These are phyloP conservation scores for Thymelicus lineola DNA, from an alignment of 2,888 invertebrate genomes.

Conservation along the genomic window DNA sequence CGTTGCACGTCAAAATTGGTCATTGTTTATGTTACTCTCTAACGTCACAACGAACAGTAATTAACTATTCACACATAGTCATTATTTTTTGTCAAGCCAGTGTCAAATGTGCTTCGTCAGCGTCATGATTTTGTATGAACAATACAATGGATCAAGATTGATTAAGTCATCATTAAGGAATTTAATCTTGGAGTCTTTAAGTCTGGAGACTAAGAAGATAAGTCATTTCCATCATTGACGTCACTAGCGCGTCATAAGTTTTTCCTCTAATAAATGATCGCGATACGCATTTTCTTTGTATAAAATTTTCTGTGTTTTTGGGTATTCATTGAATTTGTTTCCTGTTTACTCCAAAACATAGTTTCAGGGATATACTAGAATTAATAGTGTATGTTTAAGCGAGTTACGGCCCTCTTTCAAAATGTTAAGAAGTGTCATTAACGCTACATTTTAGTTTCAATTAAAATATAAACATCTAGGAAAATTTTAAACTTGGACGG, in stretches of 20 bases:
- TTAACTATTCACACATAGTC: slow-evolving; percentile 37
- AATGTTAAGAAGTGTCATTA: background rate
- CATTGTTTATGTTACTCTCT: slow-evolving; percentile 17
- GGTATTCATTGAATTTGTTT: slow-evolving; percentile 2
- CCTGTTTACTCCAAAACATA: background rate
- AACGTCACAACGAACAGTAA: slow-evolving; percentile 24
- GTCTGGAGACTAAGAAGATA: slow-evolving; percentile 25
- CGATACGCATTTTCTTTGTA: background rate
- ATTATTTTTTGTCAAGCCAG: slow-evolving; percentile 40
- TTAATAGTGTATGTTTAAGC: background rate
- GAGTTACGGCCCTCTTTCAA: background rate
- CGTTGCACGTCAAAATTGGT: slow-evolving; percentile 28
- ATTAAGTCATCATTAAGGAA: slow-evolving; percentile 32
- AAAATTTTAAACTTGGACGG: too few relatives aligned
- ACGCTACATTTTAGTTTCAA: background rate
- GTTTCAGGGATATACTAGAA: too few relatives aligned
- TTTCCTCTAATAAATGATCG: slow-evolving; percentile 15
- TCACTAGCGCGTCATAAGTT: slow-evolving; percentile 23
- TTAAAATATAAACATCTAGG: background rate
- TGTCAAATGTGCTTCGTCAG: slow-evolving; percentile 35
- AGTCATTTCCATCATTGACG: slow-evolving; percentile 23
- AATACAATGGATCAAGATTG: slow-evolving; percentile 45
- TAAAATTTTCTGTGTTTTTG: background rate
- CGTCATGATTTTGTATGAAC: slow-evolving; percentile 42
- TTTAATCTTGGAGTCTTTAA: slow-evolving; percentile 30